phyloP scores from a whole-genome alignment of 2,797 vertebrate species.

The Anomalospiza imberbis region DNA sequence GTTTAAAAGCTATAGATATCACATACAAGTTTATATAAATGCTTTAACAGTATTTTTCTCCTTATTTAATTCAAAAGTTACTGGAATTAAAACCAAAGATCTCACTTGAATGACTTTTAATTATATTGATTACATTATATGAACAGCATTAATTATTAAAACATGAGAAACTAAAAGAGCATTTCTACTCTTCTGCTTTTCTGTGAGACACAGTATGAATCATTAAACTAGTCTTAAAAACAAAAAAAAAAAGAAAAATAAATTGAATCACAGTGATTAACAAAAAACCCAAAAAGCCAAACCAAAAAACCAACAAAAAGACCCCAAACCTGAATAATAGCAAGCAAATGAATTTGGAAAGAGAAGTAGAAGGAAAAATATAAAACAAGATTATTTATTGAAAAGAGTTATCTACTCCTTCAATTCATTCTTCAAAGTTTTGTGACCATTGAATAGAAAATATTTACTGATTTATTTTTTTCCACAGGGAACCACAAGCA shows the following conservation, averaged over 20 bases:
- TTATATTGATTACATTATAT: background rate
- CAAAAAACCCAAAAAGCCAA: background rate
- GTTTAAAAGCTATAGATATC: background rate
- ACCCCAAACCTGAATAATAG: background rate
- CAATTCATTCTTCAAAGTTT: background rate
- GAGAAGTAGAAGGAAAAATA: background rate
- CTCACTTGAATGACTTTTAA: background rate
- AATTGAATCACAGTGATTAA: background rate
- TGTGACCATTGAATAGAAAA: background rate
- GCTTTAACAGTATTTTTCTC: background rate
- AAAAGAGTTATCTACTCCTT: background rate
- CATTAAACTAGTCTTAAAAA: background rate
- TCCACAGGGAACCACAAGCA: background rate
- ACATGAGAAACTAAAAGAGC: background rate
- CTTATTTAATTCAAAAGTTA: background rate
- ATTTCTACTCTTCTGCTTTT: background rate
- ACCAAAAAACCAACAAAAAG: background rate
- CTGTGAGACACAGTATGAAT: background rate
- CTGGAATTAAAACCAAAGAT: background rate
- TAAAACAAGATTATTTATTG: background rate
- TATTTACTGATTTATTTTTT: background rate
- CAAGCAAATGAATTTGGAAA: background rate
- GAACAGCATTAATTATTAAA: background rate
- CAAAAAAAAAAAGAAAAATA: background rate
- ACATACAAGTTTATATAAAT: background rate